Evolutionary conservation across 2,113 vertebrate species (phyloP).

Genomic region (Centropus unirufus): DNA sequence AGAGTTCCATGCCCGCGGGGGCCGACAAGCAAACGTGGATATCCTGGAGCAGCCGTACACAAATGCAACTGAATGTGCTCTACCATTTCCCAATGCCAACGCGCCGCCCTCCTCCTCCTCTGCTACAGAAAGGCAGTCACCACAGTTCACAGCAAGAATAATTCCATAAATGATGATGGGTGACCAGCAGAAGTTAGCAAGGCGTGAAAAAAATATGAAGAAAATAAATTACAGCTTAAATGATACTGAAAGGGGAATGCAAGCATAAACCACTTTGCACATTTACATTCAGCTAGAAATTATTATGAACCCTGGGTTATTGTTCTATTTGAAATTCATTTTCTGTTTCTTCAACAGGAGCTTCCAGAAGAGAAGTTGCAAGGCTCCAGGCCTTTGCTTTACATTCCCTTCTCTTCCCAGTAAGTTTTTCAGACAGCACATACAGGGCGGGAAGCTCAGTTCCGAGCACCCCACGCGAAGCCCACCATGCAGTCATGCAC

Average conservation of each 20-base stretch:
- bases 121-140: not conserved
- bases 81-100: not conserved
- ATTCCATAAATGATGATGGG: not conserved
- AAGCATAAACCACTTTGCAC: not conserved
- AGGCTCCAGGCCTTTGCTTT: not conserved
- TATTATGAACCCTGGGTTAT: not conserved
- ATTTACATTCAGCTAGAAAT: not conserved
- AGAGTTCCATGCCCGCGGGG: not conserved
- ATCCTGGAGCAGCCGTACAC: not conserved
- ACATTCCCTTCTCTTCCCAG: not conserved
- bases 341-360: not conserved
- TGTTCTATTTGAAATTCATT: not conserved
- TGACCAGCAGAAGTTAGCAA: not conserved
- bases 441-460: not conserved
- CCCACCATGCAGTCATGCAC: conserved; percentile 43
- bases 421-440: not conserved
- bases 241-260: not conserved
- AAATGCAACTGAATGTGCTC: not conserved
- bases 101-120: not conserved
- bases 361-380: not conserved
- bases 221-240: not conserved
- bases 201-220: not conserved
- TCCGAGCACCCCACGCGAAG: not conserved
- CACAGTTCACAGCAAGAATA: not conserved
- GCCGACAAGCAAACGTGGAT: not conserved